phyloP scores from a whole-genome alignment of 2,113 vertebrate genomes.

The Gavia stellata region DNA sequence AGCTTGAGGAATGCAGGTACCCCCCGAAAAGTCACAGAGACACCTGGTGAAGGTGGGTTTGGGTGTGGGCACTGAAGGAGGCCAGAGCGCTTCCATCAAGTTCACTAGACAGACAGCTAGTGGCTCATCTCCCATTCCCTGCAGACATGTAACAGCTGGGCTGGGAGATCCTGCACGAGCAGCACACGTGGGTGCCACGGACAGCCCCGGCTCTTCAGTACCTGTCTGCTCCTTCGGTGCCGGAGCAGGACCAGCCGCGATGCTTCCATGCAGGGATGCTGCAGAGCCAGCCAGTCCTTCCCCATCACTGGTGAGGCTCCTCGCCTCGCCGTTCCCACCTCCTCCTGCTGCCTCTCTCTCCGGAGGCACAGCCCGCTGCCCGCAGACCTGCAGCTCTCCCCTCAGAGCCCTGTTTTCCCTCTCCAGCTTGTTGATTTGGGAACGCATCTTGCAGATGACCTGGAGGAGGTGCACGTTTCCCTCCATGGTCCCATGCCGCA shows the following conservation, averaged over 20 bases:
- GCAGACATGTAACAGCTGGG: rapidly evolving
- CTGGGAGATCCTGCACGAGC: rapidly evolving
- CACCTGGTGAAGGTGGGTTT: rapidly evolving
- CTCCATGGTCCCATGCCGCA: slow-evolving; percentile 72
- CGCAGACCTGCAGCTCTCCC: slow-evolving; percentile 55
- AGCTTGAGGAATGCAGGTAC: background rate
- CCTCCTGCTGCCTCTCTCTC: background rate
- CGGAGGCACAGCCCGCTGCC: background rate
- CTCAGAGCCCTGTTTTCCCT: slow-evolving; percentile 82
- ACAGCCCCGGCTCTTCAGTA: background rate
- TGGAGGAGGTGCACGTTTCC: slow-evolving; percentile 73
- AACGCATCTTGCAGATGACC: slow-evolving; percentile 83
- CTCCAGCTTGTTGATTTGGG: slow-evolving; percentile 84
- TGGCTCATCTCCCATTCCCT: background rate
- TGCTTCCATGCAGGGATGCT: slow-evolving; percentile 42
- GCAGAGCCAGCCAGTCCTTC: background rate
- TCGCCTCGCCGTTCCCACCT: background rate
- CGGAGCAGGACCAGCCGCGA: slow-evolving; percentile 38
- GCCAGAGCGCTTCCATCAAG: background rate
- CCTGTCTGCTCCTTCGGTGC: slow-evolving; percentile 72
- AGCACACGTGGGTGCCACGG: rapidly evolving
- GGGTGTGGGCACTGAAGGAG: rapidly evolving
- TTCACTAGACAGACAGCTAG: rapidly evolving
- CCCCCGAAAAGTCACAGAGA: too few species aligned
- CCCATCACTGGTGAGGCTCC: rapidly evolving